Percentiles rank a stretch among this genome's conserved stretches.
phyloP scores from a whole-genome alignment of 2,113 vertebrate species.

The Gobio gobio region DNA sequence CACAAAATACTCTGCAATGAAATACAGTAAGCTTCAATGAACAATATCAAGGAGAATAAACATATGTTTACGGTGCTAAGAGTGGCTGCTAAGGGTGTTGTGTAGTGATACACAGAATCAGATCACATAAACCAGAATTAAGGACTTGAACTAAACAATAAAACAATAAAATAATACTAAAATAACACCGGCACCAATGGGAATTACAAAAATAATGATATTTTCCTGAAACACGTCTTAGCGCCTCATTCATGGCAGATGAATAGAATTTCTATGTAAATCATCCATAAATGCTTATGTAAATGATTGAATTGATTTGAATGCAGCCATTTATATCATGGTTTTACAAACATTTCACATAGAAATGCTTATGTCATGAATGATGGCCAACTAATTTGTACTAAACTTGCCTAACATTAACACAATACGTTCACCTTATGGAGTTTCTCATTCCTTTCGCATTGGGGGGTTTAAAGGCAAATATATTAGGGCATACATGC shows the following conservation, averaged over 20 bases:
- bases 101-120: too few relatives aligned
- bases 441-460: not conserved
- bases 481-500: not conserved
- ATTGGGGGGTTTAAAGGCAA: not conserved
- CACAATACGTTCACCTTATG: not conserved
- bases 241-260: not conserved
- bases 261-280: not conserved
- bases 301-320: not conserved
- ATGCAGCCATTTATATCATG: not conserved
- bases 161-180: too few relatives aligned
- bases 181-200: too few relatives aligned
- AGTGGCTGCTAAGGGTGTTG: too few relatives aligned
- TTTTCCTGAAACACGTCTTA: too few relatives aligned
- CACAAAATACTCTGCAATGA: too few relatives aligned
- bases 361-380: not conserved
- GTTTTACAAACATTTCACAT: not conserved
- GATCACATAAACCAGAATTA: too few relatives aligned
- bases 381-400: not conserved
- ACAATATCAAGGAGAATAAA: too few relatives aligned
- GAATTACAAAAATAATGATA: too few relatives aligned
- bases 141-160: too few relatives aligned
- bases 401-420: not conserved
- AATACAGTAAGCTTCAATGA: too few relatives aligned
- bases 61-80: too few relatives aligned
- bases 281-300: not conserved